phyloP scores from a whole-genome alignment of 2,888 invertebrate species.

The Diarsia rubi region DNA sequence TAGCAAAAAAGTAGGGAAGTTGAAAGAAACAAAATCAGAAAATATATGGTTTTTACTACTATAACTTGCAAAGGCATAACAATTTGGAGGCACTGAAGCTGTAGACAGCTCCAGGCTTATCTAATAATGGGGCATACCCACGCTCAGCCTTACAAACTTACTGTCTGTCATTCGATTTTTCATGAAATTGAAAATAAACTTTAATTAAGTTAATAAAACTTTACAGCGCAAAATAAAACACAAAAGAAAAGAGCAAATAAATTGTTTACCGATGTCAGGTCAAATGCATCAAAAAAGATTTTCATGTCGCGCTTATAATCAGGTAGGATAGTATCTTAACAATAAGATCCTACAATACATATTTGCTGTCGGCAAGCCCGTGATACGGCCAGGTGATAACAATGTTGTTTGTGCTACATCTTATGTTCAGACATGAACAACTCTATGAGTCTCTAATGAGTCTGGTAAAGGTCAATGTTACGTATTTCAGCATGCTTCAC shows the following conservation, averaged over 20 bases:
- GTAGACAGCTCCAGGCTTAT: neutral
- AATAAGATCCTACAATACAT: conserved; percentile 52
- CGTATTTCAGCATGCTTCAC: conserved; percentile 7
- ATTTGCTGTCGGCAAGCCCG: conserved; percentile 42
- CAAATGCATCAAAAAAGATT: conserved; percentile 29
- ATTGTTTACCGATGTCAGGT: conserved; percentile 26
- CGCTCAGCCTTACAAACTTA: neutral
- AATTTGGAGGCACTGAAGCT: conserved; percentile 22
- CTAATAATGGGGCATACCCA: neutral
- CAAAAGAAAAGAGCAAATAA: neutral
- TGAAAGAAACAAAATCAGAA: neutral
- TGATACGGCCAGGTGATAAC: conserved; percentile 64
- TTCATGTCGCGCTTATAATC: conserved; percentile 33
- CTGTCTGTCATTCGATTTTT: neutral
- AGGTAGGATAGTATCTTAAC: conserved; percentile 31
- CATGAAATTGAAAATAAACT: neutral
- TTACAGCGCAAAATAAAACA: neutral
- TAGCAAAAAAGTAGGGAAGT: no score
- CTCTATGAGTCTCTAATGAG: conserved; percentile 52
- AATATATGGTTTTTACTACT: neutral
- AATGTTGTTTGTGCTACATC: conserved; percentile 54
- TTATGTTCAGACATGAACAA: conserved; percentile 39
- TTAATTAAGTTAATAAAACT: neutral
- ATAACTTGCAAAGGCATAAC: neutral
- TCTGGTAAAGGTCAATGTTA: conserved; percentile 59